Evolutionary conservation across 2,113 vertebrate species (phyloP).

Genomic region (Scomber colias): DNA sequence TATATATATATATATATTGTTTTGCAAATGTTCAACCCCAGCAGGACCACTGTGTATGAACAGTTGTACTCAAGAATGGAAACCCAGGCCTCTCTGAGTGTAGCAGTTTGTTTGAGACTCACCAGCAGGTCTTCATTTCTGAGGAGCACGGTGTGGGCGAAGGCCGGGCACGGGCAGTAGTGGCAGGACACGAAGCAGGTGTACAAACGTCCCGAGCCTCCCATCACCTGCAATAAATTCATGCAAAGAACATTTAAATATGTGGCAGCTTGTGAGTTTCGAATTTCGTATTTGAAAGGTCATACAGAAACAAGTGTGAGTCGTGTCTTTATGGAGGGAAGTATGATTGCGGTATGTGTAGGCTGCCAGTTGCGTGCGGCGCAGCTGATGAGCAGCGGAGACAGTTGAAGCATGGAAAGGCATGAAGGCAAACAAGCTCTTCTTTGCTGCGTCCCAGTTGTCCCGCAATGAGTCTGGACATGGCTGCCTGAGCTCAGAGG

Average conservation of each 20-base stretch:
- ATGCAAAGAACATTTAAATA: conserved; percentile 28
- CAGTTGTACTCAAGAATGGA: not conserved
- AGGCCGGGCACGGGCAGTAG: conserved; percentile 94
- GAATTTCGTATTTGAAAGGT: not conserved
- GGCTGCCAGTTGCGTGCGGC: not conserved
- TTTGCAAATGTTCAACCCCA: not conserved
- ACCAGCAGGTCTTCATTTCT: conserved; percentile 91
- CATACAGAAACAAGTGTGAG: not conserved
- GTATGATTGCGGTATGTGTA: not conserved
- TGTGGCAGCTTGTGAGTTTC: not conserved
- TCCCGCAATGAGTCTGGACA: not conserved
- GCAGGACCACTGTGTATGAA: not conserved
- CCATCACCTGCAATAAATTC: conserved; percentile 86
- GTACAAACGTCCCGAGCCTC: conserved; percentile 91
- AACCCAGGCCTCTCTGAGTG: no score
- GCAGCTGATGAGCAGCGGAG: not conserved
- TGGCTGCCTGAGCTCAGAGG: not conserved
- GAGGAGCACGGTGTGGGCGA: conserved; percentile 89
- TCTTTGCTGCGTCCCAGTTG: not conserved
- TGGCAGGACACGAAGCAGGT: conserved; percentile 92
- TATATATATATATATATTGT: not conserved
- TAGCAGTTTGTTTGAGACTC: conserved; percentile 47
- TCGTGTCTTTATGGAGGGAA: not conserved
- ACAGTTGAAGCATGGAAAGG: not conserved
- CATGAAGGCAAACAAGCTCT: conserved; percentile 31